These are phyloP conservation scores for Macrotis lagotis DNA, from an alignment of 2,113 vertebrate species.

Conservation along the genomic window DNA sequence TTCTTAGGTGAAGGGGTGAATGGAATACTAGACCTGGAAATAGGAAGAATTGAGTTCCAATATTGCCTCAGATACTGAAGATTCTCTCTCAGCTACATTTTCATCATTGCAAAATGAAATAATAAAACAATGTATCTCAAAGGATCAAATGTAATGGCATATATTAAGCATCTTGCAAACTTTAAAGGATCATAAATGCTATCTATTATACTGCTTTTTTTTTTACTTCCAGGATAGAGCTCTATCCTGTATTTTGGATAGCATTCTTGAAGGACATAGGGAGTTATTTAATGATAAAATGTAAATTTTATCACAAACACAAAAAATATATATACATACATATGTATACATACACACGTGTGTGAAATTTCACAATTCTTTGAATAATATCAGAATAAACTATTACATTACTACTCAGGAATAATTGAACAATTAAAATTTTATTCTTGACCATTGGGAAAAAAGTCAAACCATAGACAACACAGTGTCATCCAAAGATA, in stretches of 20 bases:
- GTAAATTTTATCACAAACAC: conserved; percentile 22
- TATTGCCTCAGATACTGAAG: neutral
- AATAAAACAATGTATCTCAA: too few species aligned
- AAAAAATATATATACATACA: conserved; percentile 15
- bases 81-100: too few species aligned
- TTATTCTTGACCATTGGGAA: conserved; percentile 27
- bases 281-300: neutral
- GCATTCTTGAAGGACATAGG: conserved; percentile 1
- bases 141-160: too few species aligned
- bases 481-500: conserved; percentile 20
- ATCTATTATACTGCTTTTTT: neutral
- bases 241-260: neutral
- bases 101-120: too few species aligned
- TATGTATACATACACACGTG: neutral
- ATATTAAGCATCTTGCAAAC: too few species aligned
- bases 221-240: too few species aligned
- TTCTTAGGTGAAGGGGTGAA: neutral
- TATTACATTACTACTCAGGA: neutral
- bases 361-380: neutral
- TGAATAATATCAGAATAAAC: conserved; percentile 20
- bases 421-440: neutral
- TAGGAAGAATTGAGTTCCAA: neutral
- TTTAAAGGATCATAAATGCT: too few species aligned
- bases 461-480: conserved; percentile 12
- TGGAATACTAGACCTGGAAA: neutral